Conservation (phyloP, 2,113 vertebrate species). For the Thunnus maccoyii region DNA sequence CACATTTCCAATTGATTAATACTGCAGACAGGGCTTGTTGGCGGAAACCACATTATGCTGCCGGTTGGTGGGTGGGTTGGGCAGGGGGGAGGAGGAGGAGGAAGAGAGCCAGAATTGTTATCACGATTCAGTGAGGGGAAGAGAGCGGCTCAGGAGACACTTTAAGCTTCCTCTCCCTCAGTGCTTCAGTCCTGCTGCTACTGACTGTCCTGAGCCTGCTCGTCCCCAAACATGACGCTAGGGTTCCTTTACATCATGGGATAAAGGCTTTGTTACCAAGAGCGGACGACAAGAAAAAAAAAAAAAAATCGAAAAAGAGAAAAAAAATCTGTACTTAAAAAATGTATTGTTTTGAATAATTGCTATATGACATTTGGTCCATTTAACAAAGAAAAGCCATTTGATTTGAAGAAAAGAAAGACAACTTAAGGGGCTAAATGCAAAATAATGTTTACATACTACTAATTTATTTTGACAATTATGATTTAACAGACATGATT, state of each 20-base stretch:
- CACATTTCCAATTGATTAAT: conserved; percentile 80
- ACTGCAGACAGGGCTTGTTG: conserved; percentile 76
- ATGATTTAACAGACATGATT: background rate
- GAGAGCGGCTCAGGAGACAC: conserved; percentile 30
- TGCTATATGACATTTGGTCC: background rate
- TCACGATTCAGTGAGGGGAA: conserved; percentile 30
- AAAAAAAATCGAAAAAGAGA: background rate
- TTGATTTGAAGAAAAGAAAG: background rate
- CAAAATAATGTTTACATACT: background rate
- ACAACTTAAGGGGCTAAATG: no score
- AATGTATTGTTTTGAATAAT: background rate
- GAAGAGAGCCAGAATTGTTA: conserved; percentile 41
- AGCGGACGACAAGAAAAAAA: background rate
- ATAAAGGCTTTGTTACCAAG: no score
- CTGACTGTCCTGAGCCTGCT: background rate
- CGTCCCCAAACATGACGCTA: background rate
- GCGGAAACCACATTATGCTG: conserved; percentile 77
- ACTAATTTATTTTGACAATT: background rate
- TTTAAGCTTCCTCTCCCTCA: conserved; percentile 22
- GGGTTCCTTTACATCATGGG: background rate
- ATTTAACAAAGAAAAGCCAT: background rate
- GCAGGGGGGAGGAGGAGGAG: conserved; percentile 13
- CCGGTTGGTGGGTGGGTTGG: conserved; percentile 48
- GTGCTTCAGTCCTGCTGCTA: background rate
- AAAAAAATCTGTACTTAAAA: background rate